A percentile compares a stretch with the other conserved stretches of the same genome.
phyloP scores from a whole-genome alignment of 2,888 invertebrate genomes.

The Steinernema scapterisci region DNA sequence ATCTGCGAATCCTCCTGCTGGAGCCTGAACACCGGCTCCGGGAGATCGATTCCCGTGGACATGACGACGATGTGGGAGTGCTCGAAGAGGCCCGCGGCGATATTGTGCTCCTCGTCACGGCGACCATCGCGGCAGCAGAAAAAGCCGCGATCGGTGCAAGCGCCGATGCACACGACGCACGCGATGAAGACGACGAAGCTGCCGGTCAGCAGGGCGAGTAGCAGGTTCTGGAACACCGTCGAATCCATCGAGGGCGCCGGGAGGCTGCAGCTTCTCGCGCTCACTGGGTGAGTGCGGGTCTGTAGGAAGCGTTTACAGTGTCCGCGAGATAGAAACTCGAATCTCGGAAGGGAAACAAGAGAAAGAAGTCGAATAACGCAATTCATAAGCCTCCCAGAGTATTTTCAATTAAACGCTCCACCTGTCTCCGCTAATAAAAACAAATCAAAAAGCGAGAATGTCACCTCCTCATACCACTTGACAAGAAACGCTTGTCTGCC shows the following conservation, averaged over 20 bases:
- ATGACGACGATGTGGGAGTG: constrained; percentile 34
- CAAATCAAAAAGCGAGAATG: no score
- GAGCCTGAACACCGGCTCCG: constrained; percentile 18
- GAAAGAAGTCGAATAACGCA: no score
- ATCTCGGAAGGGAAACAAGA: no score
- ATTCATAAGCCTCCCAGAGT: no score
- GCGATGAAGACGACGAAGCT: constrained; percentile 62
- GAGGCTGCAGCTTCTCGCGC: not conserved
- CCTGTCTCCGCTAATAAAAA: no score
- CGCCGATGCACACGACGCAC: constrained; percentile 63
- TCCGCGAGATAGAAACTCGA: no score
- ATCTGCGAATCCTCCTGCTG: constrained; percentile 5
- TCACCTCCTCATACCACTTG: no score
- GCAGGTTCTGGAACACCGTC: constrained; percentile 58
- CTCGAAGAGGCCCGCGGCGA: constrained; percentile 18
- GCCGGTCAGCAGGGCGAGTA: constrained; percentile 59
- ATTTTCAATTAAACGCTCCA: no score
- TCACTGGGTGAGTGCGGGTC: not conserved
- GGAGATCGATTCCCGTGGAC: constrained; percentile 23
- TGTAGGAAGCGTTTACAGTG: no score
- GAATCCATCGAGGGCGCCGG: constrained; percentile 54
- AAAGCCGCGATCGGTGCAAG: constrained; percentile 57
- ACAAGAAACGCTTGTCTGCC: no score
- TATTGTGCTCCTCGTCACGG: constrained; percentile 1
- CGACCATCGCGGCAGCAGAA: constrained; percentile 45